Evolutionary conservation across 2,113 vertebrate genomes (phyloP).

Genomic region (Ochotona curzoniae): DNA sequence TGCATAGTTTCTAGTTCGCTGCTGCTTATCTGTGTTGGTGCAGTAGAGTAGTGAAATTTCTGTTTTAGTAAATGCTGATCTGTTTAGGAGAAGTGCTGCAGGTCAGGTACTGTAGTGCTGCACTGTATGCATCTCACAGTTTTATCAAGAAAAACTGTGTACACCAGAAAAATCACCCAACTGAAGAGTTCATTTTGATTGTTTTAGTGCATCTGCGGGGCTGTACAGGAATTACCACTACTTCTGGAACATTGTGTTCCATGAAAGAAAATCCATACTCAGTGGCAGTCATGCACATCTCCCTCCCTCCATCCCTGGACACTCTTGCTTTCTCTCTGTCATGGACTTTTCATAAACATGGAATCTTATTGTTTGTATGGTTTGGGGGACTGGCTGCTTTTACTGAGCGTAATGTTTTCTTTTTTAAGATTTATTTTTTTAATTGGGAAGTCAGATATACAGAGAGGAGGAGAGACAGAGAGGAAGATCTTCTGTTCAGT

Average conservation of each 20-base stretch:
- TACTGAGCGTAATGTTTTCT: background rate
- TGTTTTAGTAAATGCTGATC: background rate
- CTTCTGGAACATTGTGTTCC: background rate
- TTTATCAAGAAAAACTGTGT: background rate
- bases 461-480: too few species aligned
- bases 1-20: background rate
- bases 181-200: background rate
- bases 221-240: background rate
- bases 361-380: background rate
- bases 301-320: too few species aligned
- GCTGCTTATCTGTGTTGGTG: background rate
- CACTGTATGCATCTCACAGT: background rate
- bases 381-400: background rate
- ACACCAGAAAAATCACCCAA: background rate
- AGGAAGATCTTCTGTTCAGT: too few species aligned
- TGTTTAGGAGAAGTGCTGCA: background rate
- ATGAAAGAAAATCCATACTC: background rate
- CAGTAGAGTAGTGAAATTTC: background rate
- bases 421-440: too few species aligned
- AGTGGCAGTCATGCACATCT: background rate
- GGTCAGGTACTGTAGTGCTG: rapidly evolving
- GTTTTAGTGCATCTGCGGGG: background rate
- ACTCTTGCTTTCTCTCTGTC: background rate
- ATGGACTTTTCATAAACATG: background rate
- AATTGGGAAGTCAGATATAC: too few species aligned